Percentiles rank a stretch among this genome's conserved stretches.
Evolutionary conservation across 2,113 vertebrate genomes (phyloP).

Genomic region (Sterna hirundo): DNA sequence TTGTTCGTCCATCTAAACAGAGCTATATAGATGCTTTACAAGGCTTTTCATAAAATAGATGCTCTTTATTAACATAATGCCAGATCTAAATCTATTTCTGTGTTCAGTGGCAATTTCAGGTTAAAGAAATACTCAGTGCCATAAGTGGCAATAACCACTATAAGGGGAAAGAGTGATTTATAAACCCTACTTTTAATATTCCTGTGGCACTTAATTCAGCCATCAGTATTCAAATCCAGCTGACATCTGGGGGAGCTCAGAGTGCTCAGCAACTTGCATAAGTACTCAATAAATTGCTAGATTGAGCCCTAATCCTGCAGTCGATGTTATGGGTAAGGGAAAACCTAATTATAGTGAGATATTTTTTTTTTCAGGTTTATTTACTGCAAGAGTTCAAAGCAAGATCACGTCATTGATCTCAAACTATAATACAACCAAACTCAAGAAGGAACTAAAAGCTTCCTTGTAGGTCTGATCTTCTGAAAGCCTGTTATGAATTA

Average conservation of each 20-base stretch:
- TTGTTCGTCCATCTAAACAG: neutral
- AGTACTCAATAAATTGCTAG: conserved; percentile 13
- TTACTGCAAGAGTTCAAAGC: conserved; percentile 29
- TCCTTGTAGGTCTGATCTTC: neutral
- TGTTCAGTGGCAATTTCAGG: neutral
- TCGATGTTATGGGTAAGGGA: neutral
- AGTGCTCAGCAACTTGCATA: conserved; percentile 13
- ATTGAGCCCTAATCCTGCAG: conserved; percentile 10
- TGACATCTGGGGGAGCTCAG: conserved; percentile 1
- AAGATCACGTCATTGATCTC: neutral
- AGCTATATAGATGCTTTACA: neutral
- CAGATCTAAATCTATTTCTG: neutral
- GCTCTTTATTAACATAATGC: neutral
- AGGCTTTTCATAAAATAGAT: neutral
- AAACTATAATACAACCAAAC: conserved; percentile 11
- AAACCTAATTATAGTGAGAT: conserved; percentile 21
- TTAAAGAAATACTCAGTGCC: neutral
- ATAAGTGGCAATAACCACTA: conserved; percentile 15
- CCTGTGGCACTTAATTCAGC: conserved; percentile 9
- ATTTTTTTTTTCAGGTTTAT: neutral
- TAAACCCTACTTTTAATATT: neutral
- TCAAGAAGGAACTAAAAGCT: neutral
- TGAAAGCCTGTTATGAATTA: conserved; percentile 26
- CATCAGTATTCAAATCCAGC: conserved; percentile 48
- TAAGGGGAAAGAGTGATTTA: neutral